These are phyloP conservation scores for Melanotaenia parkinsoni DNA, from an alignment of 2,797 vertebrate species.

Conservation along the genomic window DNA sequence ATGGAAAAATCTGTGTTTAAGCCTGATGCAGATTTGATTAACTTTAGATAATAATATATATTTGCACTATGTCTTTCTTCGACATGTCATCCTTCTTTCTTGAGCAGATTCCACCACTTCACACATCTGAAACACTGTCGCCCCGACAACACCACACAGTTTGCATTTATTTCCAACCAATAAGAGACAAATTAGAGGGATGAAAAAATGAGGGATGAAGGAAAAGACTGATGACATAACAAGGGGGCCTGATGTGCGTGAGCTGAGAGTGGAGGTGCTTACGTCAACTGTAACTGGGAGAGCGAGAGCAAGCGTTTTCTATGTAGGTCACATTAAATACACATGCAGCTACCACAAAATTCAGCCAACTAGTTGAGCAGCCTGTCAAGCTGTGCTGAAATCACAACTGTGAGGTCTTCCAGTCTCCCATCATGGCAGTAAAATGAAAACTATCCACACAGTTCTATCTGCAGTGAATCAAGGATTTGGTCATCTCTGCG, in stretches of 20 bases:
- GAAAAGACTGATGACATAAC: constrained; percentile 74
- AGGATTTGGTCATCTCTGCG: neutral
- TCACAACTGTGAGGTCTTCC: constrained; percentile 40
- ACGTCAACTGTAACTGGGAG: constrained; percentile 85
- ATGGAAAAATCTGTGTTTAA: too few species aligned
- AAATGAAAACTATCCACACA: constrained; percentile 12
- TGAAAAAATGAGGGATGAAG: constrained; percentile 31
- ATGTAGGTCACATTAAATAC: constrained; percentile 86
- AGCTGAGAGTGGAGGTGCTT: constrained; percentile 57
- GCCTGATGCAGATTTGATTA: constrained; percentile 7
- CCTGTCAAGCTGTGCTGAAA: constrained; percentile 30
- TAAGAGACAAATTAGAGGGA: constrained; percentile 22
- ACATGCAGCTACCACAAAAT: constrained; percentile 65
- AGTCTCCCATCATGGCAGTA: neutral
- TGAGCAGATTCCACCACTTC: constrained; percentile 4
- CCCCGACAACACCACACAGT: constrained; percentile 29
- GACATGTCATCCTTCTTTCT: neutral
- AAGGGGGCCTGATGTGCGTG: constrained; percentile 64
- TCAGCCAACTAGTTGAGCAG: constrained; percentile 60
- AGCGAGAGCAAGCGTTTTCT: constrained; percentile 67
- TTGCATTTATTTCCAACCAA: constrained; percentile 46
- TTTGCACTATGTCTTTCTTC: neutral
- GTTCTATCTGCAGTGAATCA: constrained; percentile 8
- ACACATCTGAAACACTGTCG: constrained; percentile 18
- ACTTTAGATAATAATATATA: neutral